Evolutionary conservation across 2,113 vertebrate genomes (phyloP), one percentile per base, ranked within the genome.

Genomic region (Tachuris rubrigastra): DNA sequence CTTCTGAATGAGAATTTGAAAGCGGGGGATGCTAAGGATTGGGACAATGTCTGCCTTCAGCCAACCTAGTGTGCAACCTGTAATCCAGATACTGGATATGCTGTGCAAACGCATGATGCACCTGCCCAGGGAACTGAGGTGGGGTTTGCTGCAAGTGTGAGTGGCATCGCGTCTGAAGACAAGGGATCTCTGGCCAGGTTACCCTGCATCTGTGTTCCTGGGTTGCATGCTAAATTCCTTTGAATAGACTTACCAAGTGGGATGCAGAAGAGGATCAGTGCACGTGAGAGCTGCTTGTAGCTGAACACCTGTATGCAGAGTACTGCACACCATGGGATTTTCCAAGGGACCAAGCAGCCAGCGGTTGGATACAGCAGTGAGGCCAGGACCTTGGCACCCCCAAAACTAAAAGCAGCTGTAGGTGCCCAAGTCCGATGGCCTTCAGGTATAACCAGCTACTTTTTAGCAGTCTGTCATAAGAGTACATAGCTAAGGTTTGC

Each of bases 81-180:
- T 19, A 5, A 8, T 35, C 58, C 1, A 1, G 16, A 7, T 25
- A 0, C 11, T 41, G 42, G 17, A 3, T 42, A 0, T 14, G 16
- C 39, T 39, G 33, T 1, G 6, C 2, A 3, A 18, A 2, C 1
- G 5, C 37, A 2, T 24, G n/a, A 4, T 49, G 46, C 42, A 2
- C 5, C 42, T 42, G 56, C 55, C 31, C 22, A 2, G 39, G 71
- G 66, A 20, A 1, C 8, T 27, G 77, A 17, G 31, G 18, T 3
- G 46, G 31, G 11, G 3, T 19, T 75, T 44, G 20, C 78, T 68
- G 0, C 13, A 12, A 60, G 10, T 1, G 0, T n/a, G 49, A 12
- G 28, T 53, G 52, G 6, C 11, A 7, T 3, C 14, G 58, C 41
- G 37, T 17, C 27, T 27, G 24, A 37, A 44, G 49, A 12, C 30